phyloP scores from a whole-genome alignment of 2,888 invertebrate genomes.

The Andricus quercusramuli region DNA sequence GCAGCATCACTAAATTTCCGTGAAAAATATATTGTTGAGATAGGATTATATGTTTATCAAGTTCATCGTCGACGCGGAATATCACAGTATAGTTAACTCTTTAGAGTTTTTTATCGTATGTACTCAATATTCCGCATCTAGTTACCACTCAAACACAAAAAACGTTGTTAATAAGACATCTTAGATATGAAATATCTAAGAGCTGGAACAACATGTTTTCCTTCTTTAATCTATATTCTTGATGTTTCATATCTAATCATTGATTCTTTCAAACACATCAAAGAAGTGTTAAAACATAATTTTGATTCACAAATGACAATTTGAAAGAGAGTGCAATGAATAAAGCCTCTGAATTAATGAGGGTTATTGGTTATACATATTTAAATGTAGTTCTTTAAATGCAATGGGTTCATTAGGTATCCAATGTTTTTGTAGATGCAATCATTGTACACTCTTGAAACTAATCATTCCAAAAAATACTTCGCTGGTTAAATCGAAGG shows the following conservation, averaged over 20 bases:
- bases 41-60: background rate
- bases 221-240: background rate
- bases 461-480: background rate
- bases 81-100: background rate
- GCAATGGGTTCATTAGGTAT: no score
- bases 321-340: background rate
- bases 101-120: no score
- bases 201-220: no score
- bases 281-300: background rate
- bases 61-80: background rate
- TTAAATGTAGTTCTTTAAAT: no score
- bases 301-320: background rate
- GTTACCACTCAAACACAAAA: no score
- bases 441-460: background rate
- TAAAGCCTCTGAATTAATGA: no score
- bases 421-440: no score
- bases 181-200: no score
- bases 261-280: background rate
- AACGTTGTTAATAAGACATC: no score
- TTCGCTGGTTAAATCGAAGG: background rate
- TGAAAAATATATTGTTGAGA: background rate
- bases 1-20: conserved; percentile 83
- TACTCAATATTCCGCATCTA: conserved; percentile 2
- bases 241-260: background rate
- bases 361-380: no score